A percentile compares a stretch with the other conserved stretches of the same genome.
Conservation (phyloP, 2,797 vertebrate species). For the Enteromius radiatus region DNA sequence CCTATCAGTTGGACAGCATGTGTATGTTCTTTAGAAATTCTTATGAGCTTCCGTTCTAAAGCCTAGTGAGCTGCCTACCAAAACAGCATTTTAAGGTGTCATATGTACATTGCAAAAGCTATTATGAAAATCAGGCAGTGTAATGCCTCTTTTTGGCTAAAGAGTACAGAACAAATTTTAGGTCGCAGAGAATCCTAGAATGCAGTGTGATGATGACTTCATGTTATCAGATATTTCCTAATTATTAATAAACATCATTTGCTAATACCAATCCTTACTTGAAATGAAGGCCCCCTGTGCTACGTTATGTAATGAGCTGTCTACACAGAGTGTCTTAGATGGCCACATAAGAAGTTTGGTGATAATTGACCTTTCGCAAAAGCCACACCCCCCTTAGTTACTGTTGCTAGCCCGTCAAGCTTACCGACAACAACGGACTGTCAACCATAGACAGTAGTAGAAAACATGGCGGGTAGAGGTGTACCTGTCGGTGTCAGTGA, state of each 20-base stretch:
- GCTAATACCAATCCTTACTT: background rate
- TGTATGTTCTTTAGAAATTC: background rate
- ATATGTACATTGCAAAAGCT: background rate
- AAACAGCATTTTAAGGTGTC: background rate
- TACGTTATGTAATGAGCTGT: background rate
- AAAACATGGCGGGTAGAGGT: too few relatives aligned
- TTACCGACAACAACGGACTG: too few relatives aligned
- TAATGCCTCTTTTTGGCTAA: background rate
- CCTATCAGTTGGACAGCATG: slow-evolving; percentile 54
- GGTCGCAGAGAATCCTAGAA: background rate
- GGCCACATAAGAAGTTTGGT: background rate
- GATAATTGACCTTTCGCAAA: too few relatives aligned
- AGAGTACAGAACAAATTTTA: background rate
- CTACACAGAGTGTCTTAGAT: background rate
- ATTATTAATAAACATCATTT: background rate
- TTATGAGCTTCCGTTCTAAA: slow-evolving; percentile 2
- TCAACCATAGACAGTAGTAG: too few relatives aligned
- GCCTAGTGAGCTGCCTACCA: background rate
- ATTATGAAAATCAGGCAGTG: background rate
- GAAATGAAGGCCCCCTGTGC: background rate
- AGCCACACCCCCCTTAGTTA: too few relatives aligned
- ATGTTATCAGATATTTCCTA: background rate
- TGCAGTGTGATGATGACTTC: background rate
- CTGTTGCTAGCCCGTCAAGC: too few relatives aligned
- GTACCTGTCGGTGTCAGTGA: too few relatives aligned